These are phyloP conservation scores for Steatornis caripensis DNA, from an alignment of 2,113 vertebrate species.

Conservation along the genomic window DNA sequence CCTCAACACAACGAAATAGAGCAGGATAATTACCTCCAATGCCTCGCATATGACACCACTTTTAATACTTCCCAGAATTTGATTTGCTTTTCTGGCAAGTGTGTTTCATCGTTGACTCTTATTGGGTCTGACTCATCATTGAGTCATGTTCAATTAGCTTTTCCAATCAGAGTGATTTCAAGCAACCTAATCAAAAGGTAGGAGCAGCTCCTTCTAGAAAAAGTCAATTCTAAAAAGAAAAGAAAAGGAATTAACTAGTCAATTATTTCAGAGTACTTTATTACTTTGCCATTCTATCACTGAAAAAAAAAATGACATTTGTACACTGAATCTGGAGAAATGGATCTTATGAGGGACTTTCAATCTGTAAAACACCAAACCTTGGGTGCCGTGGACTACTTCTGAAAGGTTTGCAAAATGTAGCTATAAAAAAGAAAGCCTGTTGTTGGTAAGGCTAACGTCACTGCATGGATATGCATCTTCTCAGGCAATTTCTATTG, in stretches of 20 bases:
- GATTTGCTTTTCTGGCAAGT: background rate
- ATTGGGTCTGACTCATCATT: background rate
- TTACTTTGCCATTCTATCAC: background rate
- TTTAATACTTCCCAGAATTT: background rate
- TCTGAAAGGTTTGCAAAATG: background rate
- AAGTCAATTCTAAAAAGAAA: background rate
- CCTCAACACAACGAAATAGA: background rate
- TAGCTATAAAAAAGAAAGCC: background rate
- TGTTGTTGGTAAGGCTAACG: background rate
- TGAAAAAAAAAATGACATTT: background rate
- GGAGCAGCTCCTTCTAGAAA: background rate
- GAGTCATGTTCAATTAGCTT: constrained; percentile 9
- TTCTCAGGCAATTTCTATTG: background rate
- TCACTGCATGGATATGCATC: background rate
- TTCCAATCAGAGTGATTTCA: constrained; percentile 9
- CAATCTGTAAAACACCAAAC: background rate
- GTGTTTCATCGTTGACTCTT: background rate
- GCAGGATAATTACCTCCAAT: background rate
- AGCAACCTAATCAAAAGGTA: background rate
- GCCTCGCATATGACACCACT: background rate
- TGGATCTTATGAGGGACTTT: background rate
- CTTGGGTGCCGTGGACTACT: background rate
- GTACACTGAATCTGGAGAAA: background rate
- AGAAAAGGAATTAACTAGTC: background rate
- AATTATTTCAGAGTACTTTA: background rate